Evolutionary conservation across 2,113 vertebrate genomes (phyloP), one percentile per base, ranked within the genome.

Genomic region (Pterophyllum scalare): DNA sequence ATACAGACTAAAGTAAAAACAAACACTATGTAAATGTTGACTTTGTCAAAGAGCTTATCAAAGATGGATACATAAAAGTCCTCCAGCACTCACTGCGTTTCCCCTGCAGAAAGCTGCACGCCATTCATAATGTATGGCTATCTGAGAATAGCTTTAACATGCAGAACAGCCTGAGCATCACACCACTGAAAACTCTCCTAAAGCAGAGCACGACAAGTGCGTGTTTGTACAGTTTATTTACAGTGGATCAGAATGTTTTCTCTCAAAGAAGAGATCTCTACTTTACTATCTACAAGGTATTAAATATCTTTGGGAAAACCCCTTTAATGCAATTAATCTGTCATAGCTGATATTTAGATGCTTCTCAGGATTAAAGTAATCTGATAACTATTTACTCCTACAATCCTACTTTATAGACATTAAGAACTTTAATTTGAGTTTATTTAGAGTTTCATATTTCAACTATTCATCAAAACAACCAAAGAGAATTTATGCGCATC

Each of bases 51-150:
- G 67, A 15, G 79, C 74, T 92, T 89, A 85, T 91, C 70, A 91
- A 93, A 94, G 91, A 95, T 88, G 82, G 83, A 94, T 87, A 89
- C 75, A 70, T 79, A 75, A 93, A 82, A 87, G 56, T 86, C 91
- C 74, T 77, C 61, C 22, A 87, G 82, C 52, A 57, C 86, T 79
- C 76, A 33, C 81, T 74, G 84, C 38, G 33, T 43, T 74, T 61
- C 35, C 87, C 78, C 82, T 79, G 82, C 80, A 93, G 87, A 89
- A 93, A 87, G 88, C 87, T 90, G 85, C 11, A 78, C 72, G 72
- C 85, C 89, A 96, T 96, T 92, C 87, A 96, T 95, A 94, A 96
- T 96, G 88, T 85, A 95, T 95, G 88, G 78, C 28, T 65, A 65
- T 84, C 95, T 95, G 87, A 94, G 93, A 95, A 96, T 94, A 94